Evolutionary conservation across 1,140 invertebrate species (phyloP), one percentile per base, ranked within the genome.

Genomic region (Drosophila rufa): DNA sequence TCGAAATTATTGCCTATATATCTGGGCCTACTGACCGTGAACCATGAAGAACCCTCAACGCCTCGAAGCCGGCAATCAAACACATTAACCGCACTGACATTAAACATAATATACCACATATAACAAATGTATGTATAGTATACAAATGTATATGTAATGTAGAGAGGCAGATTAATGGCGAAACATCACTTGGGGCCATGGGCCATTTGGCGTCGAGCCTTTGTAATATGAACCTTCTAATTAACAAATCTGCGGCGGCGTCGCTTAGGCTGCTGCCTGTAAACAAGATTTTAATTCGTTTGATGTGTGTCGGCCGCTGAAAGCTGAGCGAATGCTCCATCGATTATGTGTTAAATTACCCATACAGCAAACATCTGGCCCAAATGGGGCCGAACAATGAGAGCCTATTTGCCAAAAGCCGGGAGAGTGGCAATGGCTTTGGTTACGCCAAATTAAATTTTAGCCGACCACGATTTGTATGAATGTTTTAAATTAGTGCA

Each of bases 301-400:
- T 76, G 61, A 76, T 76, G 74, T 76, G 45, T 64, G 77, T 71
- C 43, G 59, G 42, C 42, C 47, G 45, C 48, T 55, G 43, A 42
- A 60, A 22, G 48, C 25, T 42, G 9, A 65, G 68, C 42, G 27
- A 70, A 79, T 43, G 73, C 55, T 68, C 68, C 68, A 87, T 89
- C 77, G 83, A 87, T 87, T 87, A 80, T 75, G 84, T 87, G 83
- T 83, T 87, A 89, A 87, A 89, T 83, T 87, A 84, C 83, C 55
- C 83, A 85, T 50, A 80, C 51, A 78, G 68, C 65, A 74, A 75
- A 70, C 76, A 79, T 64, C 57, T 70, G 69, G 75, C 65, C 66
- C 17, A 79, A 79, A 79, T 79, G 76, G 57, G 55, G 38, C 57
- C 75, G 46, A 55, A 77, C 74, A 77, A 67, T 69, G 61, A 55